phyloP scores from a whole-genome alignment of 2,888 invertebrate genomes.

The Nephrotoma appendiculata region DNA sequence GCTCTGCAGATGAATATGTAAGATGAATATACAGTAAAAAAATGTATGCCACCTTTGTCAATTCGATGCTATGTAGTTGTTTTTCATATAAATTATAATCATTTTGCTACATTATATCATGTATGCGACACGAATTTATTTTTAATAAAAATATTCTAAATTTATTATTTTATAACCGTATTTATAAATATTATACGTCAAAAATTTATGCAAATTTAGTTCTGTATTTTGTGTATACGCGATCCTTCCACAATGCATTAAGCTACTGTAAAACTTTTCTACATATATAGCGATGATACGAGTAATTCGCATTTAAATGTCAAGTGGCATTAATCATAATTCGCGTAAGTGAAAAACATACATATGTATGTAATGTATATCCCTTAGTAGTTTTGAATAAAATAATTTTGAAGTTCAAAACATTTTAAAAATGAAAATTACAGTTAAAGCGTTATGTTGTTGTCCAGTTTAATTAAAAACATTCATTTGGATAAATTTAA shows the following conservation, averaged over 20 bases:
- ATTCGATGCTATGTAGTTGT: not conserved
- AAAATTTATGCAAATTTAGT: not conserved
- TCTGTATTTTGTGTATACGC: not conserved
- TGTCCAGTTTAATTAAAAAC: too few species aligned
- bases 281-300: not conserved
- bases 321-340: not conserved
- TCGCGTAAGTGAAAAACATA: not conserved
- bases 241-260: not conserved
- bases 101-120: not conserved
- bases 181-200: not conserved
- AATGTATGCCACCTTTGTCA: not conserved
- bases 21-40: not conserved
- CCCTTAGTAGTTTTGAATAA: not conserved
- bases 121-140: not conserved
- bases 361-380: not conserved
- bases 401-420: not conserved
- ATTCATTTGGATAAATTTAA: too few species aligned
- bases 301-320: not conserved
- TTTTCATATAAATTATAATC: not conserved
- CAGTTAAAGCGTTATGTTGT: too few species aligned
- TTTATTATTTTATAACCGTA: not conserved
- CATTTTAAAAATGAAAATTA: too few species aligned
- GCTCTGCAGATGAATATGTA: not conserved
- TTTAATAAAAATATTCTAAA: not conserved
- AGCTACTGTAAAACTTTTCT: not conserved